Evolutionary conservation across 2,113 vertebrate genomes (phyloP).

Genomic region (Malurus elegans): DNA sequence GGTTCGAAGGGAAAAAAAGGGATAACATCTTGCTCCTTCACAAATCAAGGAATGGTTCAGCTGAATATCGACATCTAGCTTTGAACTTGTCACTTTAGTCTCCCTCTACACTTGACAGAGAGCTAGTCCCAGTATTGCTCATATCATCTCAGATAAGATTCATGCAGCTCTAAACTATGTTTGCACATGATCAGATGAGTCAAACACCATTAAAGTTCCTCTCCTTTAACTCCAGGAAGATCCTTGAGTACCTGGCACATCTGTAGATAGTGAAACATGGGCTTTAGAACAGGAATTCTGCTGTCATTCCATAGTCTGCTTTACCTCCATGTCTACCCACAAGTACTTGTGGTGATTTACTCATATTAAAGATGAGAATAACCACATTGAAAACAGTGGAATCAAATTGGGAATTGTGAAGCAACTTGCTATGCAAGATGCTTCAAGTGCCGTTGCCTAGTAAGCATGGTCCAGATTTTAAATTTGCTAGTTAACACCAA

Average conservation of each 20-base stretch:
- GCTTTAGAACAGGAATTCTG: neutral
- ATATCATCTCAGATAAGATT: neutral
- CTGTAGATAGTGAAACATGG: neutral
- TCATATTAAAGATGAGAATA: neutral
- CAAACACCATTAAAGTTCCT: neutral
- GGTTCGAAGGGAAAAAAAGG: neutral
- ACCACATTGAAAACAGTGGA: neutral
- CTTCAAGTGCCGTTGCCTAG: neutral
- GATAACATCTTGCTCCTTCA: neutral
- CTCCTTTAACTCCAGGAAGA: neutral
- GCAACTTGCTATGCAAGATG: neutral
- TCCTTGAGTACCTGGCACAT: neutral
- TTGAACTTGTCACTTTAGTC: neutral
- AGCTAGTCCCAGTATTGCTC: neutral
- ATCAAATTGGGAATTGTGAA: neutral
- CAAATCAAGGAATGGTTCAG: neutral
- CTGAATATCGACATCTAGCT: neutral
- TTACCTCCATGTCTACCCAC: accelerated
- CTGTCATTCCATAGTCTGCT: neutral
- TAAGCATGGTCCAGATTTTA: neutral
- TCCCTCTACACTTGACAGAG: neutral
- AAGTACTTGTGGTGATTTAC: neutral
- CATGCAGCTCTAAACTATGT: neutral
- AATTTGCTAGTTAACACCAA: neutral
- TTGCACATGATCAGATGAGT: neutral